Percentiles rank a stretch among this genome's conserved stretches.
phyloP scores from a whole-genome alignment of 2,113 vertebrate genomes.

The Silurus meridionalis region DNA sequence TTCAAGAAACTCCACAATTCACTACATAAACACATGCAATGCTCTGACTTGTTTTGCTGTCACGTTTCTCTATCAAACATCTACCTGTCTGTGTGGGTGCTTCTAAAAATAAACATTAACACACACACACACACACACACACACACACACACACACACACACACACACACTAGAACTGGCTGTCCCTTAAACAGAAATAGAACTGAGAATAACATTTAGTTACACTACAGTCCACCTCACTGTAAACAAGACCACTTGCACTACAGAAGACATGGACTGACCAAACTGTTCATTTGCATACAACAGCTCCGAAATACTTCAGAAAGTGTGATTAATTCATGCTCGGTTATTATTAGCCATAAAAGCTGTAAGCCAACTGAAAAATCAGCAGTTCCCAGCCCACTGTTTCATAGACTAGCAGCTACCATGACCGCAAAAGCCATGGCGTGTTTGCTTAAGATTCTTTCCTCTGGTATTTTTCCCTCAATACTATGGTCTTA shows the following conservation, averaged over 20 bases:
- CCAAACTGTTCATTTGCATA: neutral
- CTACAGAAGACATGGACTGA: neutral
- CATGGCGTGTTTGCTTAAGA: neutral
- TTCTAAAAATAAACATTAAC: neutral
- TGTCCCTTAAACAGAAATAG: constrained; percentile 9
- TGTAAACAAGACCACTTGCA: constrained; percentile 14
- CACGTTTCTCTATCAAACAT: neutral
- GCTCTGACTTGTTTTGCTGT: neutral
- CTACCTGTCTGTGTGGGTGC: neutral
- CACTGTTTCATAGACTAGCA: neutral
- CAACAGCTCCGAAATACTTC: neutral
- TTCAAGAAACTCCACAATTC: neutral
- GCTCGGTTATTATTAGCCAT: neutral
- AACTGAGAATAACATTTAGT: neutral
- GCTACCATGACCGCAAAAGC: neutral
- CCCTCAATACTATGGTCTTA: neutral
- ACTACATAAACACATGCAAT: neutral
- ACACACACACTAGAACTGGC: neutral
- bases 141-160: neutral
- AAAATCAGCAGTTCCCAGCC: neutral
- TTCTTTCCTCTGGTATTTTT: neutral
- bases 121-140: neutral
- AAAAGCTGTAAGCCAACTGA: neutral
- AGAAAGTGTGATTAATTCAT: neutral
- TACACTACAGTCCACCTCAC: neutral